Conservation (phyloP, 2,888 invertebrate species). For the Drosophila pegasa region DNA sequence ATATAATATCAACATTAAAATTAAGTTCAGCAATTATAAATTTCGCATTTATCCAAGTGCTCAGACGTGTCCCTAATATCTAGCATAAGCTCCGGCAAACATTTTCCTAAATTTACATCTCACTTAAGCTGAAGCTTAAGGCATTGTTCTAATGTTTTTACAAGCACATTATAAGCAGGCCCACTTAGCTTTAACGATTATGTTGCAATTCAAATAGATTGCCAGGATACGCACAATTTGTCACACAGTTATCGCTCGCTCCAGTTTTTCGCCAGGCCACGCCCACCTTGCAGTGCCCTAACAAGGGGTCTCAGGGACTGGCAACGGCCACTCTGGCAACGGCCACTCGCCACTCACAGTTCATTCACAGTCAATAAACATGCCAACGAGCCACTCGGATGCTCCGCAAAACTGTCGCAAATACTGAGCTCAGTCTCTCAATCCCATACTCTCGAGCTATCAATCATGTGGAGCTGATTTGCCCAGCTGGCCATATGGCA, state of each 20-base stretch:
- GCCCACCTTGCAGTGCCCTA: background rate
- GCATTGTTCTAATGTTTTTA: slow-evolving; percentile 13
- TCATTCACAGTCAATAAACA: slow-evolving; percentile 57
- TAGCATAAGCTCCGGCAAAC: background rate
- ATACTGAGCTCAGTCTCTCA: slow-evolving; percentile 12
- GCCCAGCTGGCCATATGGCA: slow-evolving; percentile 14
- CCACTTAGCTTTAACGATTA: slow-evolving; percentile 59
- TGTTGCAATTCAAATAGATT: slow-evolving; percentile 54
- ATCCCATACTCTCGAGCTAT: slow-evolving; percentile 19
- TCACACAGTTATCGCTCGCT: slow-evolving; percentile 25
- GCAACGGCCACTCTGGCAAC: slow-evolving; percentile 5
- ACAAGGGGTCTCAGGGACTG: slow-evolving; percentile 13
- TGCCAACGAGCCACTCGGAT: slow-evolving; percentile 36
- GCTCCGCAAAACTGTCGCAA: slow-evolving; percentile 39
- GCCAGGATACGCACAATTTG: slow-evolving; percentile 45
- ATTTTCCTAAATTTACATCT: background rate
- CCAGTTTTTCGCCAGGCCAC: slow-evolving; percentile 1
- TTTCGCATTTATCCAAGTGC: background rate
- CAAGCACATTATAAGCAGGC: slow-evolving; percentile 15
- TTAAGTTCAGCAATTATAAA: background rate
- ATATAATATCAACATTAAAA: background rate
- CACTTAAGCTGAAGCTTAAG: slow-evolving; percentile 23
- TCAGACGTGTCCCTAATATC: background rate
- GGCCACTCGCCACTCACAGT: slow-evolving; percentile 23
- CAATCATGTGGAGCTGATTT: slow-evolving; percentile 51